Evolutionary conservation across 2,888 invertebrate genomes (phyloP).

Genomic region (Heliconius sara): DNA sequence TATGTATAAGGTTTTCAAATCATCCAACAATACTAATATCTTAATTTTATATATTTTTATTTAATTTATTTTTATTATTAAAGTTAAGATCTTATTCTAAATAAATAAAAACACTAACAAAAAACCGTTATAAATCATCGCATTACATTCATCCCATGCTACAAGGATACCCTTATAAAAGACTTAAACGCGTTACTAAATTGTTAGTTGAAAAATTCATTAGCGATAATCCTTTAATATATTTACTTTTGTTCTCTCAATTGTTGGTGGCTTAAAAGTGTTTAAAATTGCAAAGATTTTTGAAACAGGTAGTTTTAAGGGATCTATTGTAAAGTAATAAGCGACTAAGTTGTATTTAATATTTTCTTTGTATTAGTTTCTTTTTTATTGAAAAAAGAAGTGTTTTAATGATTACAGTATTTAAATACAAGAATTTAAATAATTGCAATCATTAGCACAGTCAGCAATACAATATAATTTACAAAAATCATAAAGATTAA

Average conservation of each 20-base stretch:
- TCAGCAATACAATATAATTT: too few relatives aligned
- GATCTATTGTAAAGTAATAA: neutral
- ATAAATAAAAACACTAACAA: neutral
- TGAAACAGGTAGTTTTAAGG: neutral
- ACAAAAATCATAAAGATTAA: too few relatives aligned
- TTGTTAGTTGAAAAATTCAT: neutral
- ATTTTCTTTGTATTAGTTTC: too few relatives aligned
- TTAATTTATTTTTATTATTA: neutral
- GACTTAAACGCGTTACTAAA: constrained; percentile 69
- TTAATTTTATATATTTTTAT: too few relatives aligned
- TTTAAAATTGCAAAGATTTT: neutral
- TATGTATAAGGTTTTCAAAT: too few relatives aligned
- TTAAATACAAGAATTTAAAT: too few relatives aligned
- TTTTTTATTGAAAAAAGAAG: too few relatives aligned
- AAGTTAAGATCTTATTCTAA: neutral
- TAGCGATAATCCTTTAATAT: constrained; percentile 12
- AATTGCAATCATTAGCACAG: too few relatives aligned
- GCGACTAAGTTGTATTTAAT: neutral
- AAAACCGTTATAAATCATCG: neutral
- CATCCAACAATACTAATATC: too few relatives aligned
- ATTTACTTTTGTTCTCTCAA: neutral
- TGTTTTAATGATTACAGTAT: too few relatives aligned
- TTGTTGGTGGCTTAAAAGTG: neutral
- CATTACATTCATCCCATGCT: constrained; percentile 7
- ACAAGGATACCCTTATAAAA: constrained; percentile 56